Evolutionary conservation across 2,888 invertebrate species (phyloP), one percentile per base, ranked within the genome.

Genomic region (Crepidodera aurea): DNA sequence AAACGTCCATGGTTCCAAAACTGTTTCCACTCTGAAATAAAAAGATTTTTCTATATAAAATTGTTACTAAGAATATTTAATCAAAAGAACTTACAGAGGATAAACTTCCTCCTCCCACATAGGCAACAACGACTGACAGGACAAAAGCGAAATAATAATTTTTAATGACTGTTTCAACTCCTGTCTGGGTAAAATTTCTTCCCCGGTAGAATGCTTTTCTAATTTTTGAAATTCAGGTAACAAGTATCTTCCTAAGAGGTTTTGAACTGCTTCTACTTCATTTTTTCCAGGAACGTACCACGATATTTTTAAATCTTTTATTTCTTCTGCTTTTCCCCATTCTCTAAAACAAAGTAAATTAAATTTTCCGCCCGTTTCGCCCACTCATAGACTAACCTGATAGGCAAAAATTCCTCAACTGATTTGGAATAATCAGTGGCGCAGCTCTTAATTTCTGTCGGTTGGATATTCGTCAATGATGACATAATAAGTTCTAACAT

Each of bases 251-350:
- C 85, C 83, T 10, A 90, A 80, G 6, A 96, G 75, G 72, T 83
- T 82, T 71, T 90, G 87, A 1, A 90, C 87, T 64, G 87, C 86
- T 0, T 81, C 79, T 0, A 91, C 84, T 77, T 94, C 94, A 34
- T 85, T 86, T 16, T 84, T 82, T 16, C 83, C 86, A 0, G 96
- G 94, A 46, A 89, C 82, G 74, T 93, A 92, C 94, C 94, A 96
- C 37, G 87, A 82, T 15, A 94, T 82, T 5, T 87, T 83, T 13
- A 90, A 82, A 19, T 88, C 84, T 57, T 88, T 83, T 15, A 91
- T 79, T 69, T 89, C 82, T 13, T 88, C 86, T 0, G 90, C 84
- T 62, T 85, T 84, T 0, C 93, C 96, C 96, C 96, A 97, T 69
- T 93, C 90, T 16, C 87, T 84, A 16, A 46, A 75, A 76, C 50